A percentile compares a stretch with the other conserved stretches of the same genome.
These are phyloP conservation scores for Copidosoma aretas DNA, from an alignment of 2,888 invertebrate genomes.

Conservation along the genomic window DNA sequence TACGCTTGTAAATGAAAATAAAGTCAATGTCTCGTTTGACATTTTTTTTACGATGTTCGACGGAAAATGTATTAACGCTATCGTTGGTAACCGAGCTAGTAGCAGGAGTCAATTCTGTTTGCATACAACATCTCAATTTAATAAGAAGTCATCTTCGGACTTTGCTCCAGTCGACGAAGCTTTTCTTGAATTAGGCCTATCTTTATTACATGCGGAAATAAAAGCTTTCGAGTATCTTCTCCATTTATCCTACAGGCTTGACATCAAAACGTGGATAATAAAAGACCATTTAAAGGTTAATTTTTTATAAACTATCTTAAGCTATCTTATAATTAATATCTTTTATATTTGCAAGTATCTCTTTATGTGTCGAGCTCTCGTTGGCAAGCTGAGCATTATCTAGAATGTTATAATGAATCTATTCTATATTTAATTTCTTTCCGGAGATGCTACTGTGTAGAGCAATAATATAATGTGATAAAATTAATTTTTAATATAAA, in stretches of 20 bases:
- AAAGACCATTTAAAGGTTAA: background rate
- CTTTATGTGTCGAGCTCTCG: no score
- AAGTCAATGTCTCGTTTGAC: background rate
- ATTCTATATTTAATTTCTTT: no score
- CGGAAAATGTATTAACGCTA: slow-evolving; percentile 13
- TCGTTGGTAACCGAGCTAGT: slow-evolving; percentile 3
- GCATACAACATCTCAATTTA: slow-evolving; percentile 6
- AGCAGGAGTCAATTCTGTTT: slow-evolving; percentile 2
- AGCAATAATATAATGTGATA: no score
- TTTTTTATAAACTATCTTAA: no score
- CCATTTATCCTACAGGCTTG: slow-evolving; percentile 9
- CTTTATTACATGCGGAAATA: slow-evolving; percentile 14
- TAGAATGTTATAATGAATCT: no score
- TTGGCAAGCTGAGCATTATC: no score
- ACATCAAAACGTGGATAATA: background rate
- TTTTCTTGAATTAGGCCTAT: background rate
- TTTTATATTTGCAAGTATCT: no score
- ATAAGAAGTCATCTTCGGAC: background rate
- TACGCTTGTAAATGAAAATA: background rate
- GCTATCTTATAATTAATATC: no score
- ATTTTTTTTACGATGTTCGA: slow-evolving; percentile 5
- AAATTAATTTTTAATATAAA: no score
- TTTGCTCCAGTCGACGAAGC: background rate
- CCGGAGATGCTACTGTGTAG: no score
- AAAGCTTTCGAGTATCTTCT: slow-evolving; percentile 17